A percentile compares a stretch with the other conserved stretches of the same genome.
phyloP scores from a whole-genome alignment of 2,797 vertebrate genomes.

The Heterohyrax brucei region DNA sequence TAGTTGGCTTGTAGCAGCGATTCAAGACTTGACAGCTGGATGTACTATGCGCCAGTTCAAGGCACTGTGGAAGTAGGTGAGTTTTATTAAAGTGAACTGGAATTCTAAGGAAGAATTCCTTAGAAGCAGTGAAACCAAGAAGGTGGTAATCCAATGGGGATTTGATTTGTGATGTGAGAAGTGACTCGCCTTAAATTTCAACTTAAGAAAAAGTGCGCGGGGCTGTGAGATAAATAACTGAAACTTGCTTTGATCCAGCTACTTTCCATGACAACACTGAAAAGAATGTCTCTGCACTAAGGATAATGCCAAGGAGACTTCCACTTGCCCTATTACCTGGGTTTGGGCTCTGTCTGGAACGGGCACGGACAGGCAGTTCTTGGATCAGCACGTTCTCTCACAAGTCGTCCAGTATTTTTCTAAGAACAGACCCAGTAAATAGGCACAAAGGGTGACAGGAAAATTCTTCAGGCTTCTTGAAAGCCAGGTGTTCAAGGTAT shows the following conservation, averaged over 20 bases:
- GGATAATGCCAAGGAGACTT: not conserved
- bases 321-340: not conserved
- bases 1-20: not conserved
- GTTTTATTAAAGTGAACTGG: not conserved
- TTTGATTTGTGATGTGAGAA: not conserved
- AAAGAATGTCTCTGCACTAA: not conserved
- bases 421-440: not conserved
- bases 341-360: not conserved
- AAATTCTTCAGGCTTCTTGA: not conserved
- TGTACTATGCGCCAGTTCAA: not conserved
- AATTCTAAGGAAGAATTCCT: not conserved
- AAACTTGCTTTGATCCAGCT: not conserved
- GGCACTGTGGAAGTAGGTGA: fast-evolving
- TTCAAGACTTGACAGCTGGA: not conserved
- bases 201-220: not conserved
- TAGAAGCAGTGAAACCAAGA: not conserved
- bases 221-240: not conserved
- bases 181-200: not conserved
- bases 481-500: not conserved
- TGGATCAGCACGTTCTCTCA: not conserved
- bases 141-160: not conserved
- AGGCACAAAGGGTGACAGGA: not conserved
- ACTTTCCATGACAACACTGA: not conserved
- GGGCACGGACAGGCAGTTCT: not conserved
- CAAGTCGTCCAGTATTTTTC: not conserved